Evolutionary conservation across 2,888 invertebrate species (phyloP).

Genomic region (Agrochola lota): DNA sequence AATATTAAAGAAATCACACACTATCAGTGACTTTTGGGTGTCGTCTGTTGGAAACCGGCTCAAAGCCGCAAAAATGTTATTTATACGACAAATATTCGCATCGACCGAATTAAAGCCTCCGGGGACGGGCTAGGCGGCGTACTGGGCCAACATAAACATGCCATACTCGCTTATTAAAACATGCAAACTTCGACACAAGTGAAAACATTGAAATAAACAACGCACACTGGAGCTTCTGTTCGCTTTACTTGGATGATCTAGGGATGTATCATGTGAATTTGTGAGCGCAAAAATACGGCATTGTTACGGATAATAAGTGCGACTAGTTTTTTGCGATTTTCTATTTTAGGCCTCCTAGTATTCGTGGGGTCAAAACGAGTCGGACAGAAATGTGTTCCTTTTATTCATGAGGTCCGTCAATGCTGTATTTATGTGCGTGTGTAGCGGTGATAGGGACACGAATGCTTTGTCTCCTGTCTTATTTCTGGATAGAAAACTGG

Average conservation of each 20-base stretch:
- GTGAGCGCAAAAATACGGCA: slow-evolving; percentile 58
- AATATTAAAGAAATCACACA: slow-evolving; percentile 66
- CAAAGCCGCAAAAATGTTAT: slow-evolving; percentile 60
- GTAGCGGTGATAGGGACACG: slow-evolving; percentile 54
- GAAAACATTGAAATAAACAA: slow-evolving; percentile 53
- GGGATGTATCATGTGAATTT: slow-evolving; percentile 40
- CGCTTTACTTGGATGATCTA: slow-evolving; percentile 39
- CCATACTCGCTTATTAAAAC: slow-evolving; percentile 63
- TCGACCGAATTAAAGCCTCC: slow-evolving; percentile 65
- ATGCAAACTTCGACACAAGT: slow-evolving; percentile 57
- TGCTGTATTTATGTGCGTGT: slow-evolving; percentile 61
- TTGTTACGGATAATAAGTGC: slow-evolving; percentile 57
- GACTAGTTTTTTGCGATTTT: slow-evolving; percentile 12
- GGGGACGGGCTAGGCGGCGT: slow-evolving; percentile 62
- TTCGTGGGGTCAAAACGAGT: neutral
- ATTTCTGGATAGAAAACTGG: slow-evolving; percentile 63
- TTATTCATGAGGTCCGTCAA: slow-evolving; percentile 56
- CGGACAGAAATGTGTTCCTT: slow-evolving; percentile 26
- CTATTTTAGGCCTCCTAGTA: slow-evolving; percentile 30
- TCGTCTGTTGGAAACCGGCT: slow-evolving; percentile 64
- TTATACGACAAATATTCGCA: slow-evolving; percentile 61
- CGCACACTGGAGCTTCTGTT: slow-evolving; percentile 32
- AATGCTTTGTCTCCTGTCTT: slow-evolving; percentile 56
- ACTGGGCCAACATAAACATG: slow-evolving; percentile 62
- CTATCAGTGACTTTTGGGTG: slow-evolving; percentile 61